Base-by-base conservation (phyloP, 2,113 vertebrate genomes). In the Tringa solitaria region DNA sequence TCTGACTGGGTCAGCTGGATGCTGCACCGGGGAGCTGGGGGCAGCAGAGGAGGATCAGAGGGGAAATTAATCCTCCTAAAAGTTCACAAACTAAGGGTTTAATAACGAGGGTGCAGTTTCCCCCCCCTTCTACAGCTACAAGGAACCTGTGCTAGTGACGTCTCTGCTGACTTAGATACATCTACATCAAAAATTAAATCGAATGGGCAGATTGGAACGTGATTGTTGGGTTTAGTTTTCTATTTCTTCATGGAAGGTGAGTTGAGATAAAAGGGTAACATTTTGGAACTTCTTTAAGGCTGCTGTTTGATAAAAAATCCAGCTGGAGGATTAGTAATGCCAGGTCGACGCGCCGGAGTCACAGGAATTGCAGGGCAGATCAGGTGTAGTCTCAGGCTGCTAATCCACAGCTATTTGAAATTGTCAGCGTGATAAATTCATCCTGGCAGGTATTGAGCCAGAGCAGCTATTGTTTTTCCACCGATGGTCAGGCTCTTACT, bases 381-480 rank as follows among this genome's bases (percentile, higher is more conserved):
- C 67, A 89, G 75, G 43, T 89, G 67, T 54, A 61, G 61, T 69
- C 30, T 61, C 77, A 61, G 30, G 35, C 69, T 70, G 24, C n/a
- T 87, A 72, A 85, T 88, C 65, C 60, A n/a, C 61, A 85, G 33
- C 37, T 51, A 5, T 88, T 70, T 72, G 85, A 63, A 75, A 30
- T 3, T 79, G 61, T 39, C 57, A 72, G 70, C 14, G 2, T 32
- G 78, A 43, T 50, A 41, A 41, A 33, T 68, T 82, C n/a, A 85
- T 48, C 56, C 56, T 67, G 74, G 56, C 56, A 54, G 82, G 78
- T 87, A 53, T 74, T 57, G 59, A 59, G 12, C 7, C 12, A 59
- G 37, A 75, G 65, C n/a, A 75, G 61, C 60, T 87, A 30, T 70
- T 90, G 82, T 70, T 91, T 91, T 67, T 57, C 61, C 67, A 39